Base-by-base conservation (phyloP, 2,113 vertebrate species). In the Cyprinus carpio region DNA sequence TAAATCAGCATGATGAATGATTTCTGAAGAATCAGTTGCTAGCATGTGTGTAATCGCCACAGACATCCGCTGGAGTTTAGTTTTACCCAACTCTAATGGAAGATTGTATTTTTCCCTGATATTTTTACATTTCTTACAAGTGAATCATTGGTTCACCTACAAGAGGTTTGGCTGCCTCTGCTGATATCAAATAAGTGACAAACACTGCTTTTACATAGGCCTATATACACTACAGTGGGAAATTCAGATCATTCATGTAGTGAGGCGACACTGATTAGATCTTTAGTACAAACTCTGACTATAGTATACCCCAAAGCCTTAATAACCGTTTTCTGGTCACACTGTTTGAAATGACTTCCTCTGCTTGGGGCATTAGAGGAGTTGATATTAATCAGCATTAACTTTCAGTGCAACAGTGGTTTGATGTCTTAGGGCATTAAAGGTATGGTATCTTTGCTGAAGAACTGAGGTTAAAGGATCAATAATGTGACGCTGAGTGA, bases 401-500 rank as follows among this genome's bases (percentile, higher is more conserved):
- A 37, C 46, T 72, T 82, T 58, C 64, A 25, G 49, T 71, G 62
- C 80, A 82, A 69, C 80, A 82, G 40, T 82, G 80, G 80, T 82
- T 82, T 11, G 27, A 49, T 69, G 62, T 82, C 60, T 71, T 37
- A 31, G 29, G 49, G 20, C 20, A 51, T 81, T 67, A 67, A 81
- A 69, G 79, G 25, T 81, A 67, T 0, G 27, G 25, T 54, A 82
- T 72, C 81, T 72, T 72, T 72, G 65, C 31, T 72, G 12, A 58
- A 72, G 43, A 72, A 56, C 81, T 58, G 31, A 82, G 81, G 81
- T 72, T 65, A 82, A 56, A 82, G 49, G 81, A 82, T 82, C 81
- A 82, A 82, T 82, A 82, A 49, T 72, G 65, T 82, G 81, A 72
- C 46, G 12, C 29, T 54, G 81, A 82, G 49, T 72, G 49, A 82